These are phyloP conservation scores for Pachyseris speciosa DNA, from an alignment of 64 coral and sea anemone genomes.

Conservation along the genomic window DNA sequence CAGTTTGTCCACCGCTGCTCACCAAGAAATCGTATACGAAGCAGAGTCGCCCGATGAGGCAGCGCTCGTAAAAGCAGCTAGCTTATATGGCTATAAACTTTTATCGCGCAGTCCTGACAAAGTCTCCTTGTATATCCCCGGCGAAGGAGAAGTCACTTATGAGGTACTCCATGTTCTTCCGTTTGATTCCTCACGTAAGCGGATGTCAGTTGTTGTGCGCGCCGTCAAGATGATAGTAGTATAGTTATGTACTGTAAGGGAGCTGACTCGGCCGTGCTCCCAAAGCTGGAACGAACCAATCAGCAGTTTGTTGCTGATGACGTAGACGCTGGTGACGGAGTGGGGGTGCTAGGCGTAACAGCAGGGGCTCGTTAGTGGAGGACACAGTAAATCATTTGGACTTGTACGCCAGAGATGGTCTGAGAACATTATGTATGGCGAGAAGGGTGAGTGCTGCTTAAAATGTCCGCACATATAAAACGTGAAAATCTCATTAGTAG, in stretches of 20 bases:
- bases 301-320: conserved; percentile 26
- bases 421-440: conserved; percentile 94
- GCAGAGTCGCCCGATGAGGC: conserved; percentile 98
- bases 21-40: conserved; percentile 71
- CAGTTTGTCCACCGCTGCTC: too few relatives aligned
- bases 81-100: conserved; percentile 88
- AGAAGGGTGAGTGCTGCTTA: conserved; percentile 68
- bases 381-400: conserved; percentile 86
- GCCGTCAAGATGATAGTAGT: conserved; percentile 59
- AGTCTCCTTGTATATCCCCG: conserved; percentile 80
- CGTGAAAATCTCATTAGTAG: too few relatives aligned
- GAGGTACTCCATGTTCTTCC: conserved; percentile 89
- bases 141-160: conserved; percentile 78
- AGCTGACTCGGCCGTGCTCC: conserved; percentile 89
- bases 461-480: too few relatives aligned
- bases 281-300: conserved; percentile 59
- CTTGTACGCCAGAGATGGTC: conserved; percentile 96
- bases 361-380: conserved; percentile 63
- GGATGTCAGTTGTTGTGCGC: conserved; percentile 98
- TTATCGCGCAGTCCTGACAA: conserved; percentile 89
- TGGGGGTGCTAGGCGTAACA: neutral
- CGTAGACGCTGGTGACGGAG: conserved; percentile 31
- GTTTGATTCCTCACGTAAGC: conserved; percentile 96
- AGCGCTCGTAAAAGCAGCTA: conserved; percentile 89
- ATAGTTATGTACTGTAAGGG: conserved; percentile 97